Evolutionary conservation across 2,113 vertebrate genomes (phyloP).

Genomic region (Gymnarchus niloticus): DNA sequence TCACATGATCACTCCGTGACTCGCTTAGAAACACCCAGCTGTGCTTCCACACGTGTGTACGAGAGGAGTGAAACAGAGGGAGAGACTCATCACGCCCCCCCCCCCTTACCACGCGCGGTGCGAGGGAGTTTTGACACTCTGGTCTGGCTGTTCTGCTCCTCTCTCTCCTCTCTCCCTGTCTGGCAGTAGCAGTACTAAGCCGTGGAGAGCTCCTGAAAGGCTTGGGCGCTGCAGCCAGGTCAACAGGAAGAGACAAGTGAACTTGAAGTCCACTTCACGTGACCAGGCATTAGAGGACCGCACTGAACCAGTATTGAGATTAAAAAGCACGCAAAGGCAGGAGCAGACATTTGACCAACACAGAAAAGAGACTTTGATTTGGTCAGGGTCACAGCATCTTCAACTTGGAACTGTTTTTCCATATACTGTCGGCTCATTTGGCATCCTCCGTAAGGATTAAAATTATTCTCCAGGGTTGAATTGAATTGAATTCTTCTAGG

Average conservation of each 20-base stretch:
- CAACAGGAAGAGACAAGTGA: background rate
- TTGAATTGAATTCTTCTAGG: no score
- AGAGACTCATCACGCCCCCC: background rate
- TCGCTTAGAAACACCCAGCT: conserved; percentile 11
- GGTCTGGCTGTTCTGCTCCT: background rate
- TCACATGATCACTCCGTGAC: conserved; percentile 66
- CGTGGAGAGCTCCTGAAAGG: background rate
- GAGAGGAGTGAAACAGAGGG: background rate
- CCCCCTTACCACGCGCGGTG: background rate
- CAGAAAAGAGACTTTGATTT: background rate
- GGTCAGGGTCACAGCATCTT: background rate
- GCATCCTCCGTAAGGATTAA: background rate
- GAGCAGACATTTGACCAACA: background rate
- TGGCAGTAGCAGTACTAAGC: background rate
- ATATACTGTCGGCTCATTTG: background rate
- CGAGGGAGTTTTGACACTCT: background rate
- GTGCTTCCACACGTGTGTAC: background rate
- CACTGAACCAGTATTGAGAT: background rate
- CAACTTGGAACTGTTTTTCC: background rate
- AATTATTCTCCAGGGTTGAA: background rate
- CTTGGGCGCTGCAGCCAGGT: background rate
- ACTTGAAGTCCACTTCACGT: background rate
- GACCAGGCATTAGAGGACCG: background rate
- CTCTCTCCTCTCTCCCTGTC: no score
- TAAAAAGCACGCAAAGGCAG: background rate